These are phyloP conservation scores for Chamaetylas fuelleborni DNA, from an alignment of 2,113 vertebrate species.

Conservation along the genomic window DNA sequence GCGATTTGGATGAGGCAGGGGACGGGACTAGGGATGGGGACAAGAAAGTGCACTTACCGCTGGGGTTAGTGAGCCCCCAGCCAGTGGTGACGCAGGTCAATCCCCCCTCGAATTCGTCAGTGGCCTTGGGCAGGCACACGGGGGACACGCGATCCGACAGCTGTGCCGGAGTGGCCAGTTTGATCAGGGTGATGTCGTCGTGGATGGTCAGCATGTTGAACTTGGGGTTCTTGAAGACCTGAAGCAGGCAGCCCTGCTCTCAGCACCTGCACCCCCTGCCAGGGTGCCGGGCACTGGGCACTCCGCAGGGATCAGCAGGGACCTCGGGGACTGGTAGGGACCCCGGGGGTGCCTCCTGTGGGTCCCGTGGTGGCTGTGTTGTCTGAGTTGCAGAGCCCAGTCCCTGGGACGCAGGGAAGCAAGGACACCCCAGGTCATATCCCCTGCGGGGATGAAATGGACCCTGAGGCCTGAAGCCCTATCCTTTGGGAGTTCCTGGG, in stretches of 20 bases:
- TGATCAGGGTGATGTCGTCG: constrained; percentile 66
- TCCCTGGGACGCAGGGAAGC: not conserved
- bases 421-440: not conserved
- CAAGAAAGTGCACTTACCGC: not conserved
- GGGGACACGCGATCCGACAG: not conserved
- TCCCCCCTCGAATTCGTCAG: not conserved
- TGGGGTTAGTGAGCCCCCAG: constrained; percentile 64
- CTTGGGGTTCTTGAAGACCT: constrained; percentile 68
- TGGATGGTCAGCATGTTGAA: constrained; percentile 43
- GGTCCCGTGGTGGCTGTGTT: too few relatives aligned
- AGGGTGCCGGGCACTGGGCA: rapidly evolving
- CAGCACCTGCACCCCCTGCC: not conserved
- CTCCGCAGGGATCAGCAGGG: not conserved
- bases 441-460: not conserved
- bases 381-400: not conserved
- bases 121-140: constrained; percentile 50
- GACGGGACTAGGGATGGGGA: not conserved
- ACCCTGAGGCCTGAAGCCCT: not conserved
- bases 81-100: constrained; percentile 61
- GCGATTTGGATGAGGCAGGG: not conserved
- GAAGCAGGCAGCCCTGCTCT: not conserved
- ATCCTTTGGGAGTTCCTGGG: not conserved
- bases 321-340: rapidly evolving
- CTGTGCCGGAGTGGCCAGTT: constrained; percentile 30
- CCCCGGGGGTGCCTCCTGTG: not conserved